Evolutionary conservation across 2,797 vertebrate genomes (phyloP).

Genomic region (Muscicapa comitata): DNA sequence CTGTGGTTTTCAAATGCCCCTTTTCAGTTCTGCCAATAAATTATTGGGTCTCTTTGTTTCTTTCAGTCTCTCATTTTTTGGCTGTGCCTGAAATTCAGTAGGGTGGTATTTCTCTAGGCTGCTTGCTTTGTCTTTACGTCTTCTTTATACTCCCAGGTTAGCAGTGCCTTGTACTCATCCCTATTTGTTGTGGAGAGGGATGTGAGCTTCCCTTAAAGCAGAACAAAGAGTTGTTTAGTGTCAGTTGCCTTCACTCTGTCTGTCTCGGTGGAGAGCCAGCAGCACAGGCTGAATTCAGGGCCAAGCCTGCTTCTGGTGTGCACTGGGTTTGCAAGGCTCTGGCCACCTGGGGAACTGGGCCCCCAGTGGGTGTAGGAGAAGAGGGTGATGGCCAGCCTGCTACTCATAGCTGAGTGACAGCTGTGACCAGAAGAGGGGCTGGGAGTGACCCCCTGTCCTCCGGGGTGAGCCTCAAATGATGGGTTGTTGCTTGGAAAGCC

Average conservation of each 20-base stretch:
- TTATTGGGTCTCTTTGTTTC: constrained; percentile 72
- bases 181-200: not conserved
- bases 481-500: not conserved
- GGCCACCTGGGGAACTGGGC: not conserved
- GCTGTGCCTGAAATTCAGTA: not conserved
- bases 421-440: not conserved
- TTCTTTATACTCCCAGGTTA: not conserved
- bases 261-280: not conserved
- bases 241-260: not conserved
- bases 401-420: not conserved
- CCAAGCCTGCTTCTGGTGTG: not conserved
- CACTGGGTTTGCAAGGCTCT: not conserved
- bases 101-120: not conserved
- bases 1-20: constrained; percentile 57
- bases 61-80: constrained; percentile 13
- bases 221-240: not conserved
- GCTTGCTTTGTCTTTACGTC: not conserved
- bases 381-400: not conserved
- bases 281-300: not conserved
- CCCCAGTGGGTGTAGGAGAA: not conserved
- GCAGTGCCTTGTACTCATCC: not conserved
- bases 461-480: not conserved
- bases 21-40: constrained; percentile 73
- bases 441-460: not conserved
- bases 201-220: not conserved